Evolutionary conservation across 2,113 vertebrate species (phyloP).

Genomic region (Syngnathus typhle): DNA sequence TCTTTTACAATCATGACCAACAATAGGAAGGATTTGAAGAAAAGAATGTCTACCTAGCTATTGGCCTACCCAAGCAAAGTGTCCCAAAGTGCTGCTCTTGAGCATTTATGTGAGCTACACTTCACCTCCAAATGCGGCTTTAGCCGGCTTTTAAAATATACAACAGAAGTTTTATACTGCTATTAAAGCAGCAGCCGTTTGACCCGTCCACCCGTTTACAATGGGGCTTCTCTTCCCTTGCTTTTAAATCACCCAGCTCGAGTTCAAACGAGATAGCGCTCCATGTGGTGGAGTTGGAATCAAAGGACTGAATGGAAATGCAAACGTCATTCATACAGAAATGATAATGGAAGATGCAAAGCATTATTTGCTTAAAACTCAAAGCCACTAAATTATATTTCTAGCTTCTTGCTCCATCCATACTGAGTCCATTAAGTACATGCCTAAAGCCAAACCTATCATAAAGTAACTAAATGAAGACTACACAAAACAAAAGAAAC

Average conservation of each 20-base stretch:
- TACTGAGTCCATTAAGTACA: background rate
- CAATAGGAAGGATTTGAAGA: too few species aligned
- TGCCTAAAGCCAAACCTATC: background rate
- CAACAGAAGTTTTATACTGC: background rate
- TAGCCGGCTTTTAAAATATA: background rate
- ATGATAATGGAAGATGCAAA: too few species aligned
- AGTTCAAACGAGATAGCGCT: too few species aligned
- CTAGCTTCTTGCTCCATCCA: background rate
- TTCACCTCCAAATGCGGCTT: background rate
- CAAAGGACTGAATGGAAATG: too few species aligned
- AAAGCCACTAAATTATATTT: background rate
- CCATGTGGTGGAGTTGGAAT: too few species aligned
- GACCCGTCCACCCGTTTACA: background rate
- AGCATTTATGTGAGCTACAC: background rate
- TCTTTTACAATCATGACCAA: too few species aligned
- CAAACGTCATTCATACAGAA: too few species aligned
- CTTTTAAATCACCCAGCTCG: background rate
- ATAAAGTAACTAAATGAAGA: background rate
- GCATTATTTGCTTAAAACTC: too few species aligned
- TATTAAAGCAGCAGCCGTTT: background rate
- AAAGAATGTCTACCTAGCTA: too few species aligned
- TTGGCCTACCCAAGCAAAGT: background rate
- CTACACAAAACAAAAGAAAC: background rate
- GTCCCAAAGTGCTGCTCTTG: background rate
- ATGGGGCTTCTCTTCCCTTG: background rate